Evolutionary conservation across 1,140 invertebrate species (phyloP).

Genomic region (Drosophila albomicans): DNA sequence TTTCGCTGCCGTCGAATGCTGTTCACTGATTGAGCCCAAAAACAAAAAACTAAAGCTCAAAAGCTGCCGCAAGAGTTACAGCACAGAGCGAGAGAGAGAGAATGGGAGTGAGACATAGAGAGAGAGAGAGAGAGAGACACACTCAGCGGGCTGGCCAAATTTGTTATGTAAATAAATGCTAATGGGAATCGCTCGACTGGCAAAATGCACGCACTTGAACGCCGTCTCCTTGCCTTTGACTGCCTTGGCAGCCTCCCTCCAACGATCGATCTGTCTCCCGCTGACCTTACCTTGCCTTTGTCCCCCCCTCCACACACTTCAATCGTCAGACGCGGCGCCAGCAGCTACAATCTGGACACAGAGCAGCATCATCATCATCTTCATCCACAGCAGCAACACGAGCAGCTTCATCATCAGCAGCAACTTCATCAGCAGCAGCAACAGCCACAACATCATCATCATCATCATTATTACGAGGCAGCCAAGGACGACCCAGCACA

Average conservation of each 20-base stretch:
- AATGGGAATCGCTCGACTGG: conserved; percentile 65
- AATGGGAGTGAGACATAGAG: not conserved
- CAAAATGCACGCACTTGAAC: conserved; percentile 70
- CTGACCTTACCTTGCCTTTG: conserved; percentile 19
- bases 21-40: conserved; percentile 27
- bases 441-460: conserved; percentile 3
- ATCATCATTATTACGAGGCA: conserved; percentile 22
- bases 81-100: conserved; percentile 20
- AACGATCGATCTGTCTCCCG: conserved; percentile 22
- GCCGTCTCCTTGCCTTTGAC: conserved; percentile 10
- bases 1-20: conserved; percentile 57
- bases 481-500: conserved; percentile 31
- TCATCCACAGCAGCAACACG: conserved; percentile 24
- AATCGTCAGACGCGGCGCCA: conserved; percentile 18
- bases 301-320: not conserved
- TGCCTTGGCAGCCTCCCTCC: conserved; percentile 3
- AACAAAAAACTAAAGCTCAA: conserved; percentile 27
- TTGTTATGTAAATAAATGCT: conserved; percentile 78
- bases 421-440: not conserved
- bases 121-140: not conserved
- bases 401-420: conserved; percentile 26
- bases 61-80: conserved; percentile 74
- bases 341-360: conserved; percentile 31
- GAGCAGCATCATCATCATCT: conserved; percentile 19
- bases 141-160: conserved; percentile 56